Evolutionary conservation across 2,888 invertebrate species (phyloP), one percentile per base, ranked within the genome.

Genomic region (Steinernema carpocapsae): DNA sequence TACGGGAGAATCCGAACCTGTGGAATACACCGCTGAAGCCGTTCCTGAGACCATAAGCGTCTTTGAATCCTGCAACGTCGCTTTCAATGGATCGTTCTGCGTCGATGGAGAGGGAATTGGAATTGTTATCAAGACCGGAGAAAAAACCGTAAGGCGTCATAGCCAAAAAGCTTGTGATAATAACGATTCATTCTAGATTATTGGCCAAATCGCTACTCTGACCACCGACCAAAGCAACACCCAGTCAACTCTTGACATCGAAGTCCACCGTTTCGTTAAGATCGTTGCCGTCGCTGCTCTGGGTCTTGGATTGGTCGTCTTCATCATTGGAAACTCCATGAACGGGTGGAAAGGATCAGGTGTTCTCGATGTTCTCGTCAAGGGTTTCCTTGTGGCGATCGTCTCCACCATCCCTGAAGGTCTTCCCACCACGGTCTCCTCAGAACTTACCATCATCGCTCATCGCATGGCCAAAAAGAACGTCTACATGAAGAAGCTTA

Each of bases 101-200:
- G 84, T 84, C 26, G 84, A 84, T 26, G 84, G 84, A 26, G 84
- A 84, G 51, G 84, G 82, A 59, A 77, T 80, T 71, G 84, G 82
- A 12, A 74, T 84, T 37, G 84, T 84, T 10, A 82, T 82, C 26
- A 72, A 81, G 37, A 83, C 83, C 14, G 83, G 79, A 64, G 74
- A 75, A 17, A 70, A 73, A 4, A 83, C 83, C 12, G 81, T 79
- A 29, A 51, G 72, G 17, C 76, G 52, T 10, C 17, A 29, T 43
- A 6, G 3, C 32, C n/a, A 3, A 10, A 17, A 2, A 3, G 43
- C n/a, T 32, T 6, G 17, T 42, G 42, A 26, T 17, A 51, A 37
- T 19, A 17, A 19, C 24, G 24, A 22, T 56, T 29, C 19, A 14
- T 70, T 75, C 51, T 26, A 76, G 76, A 73, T 83, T 26, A 84